A percentile compares a stretch with the other conserved stretches of the same genome.
These are phyloP conservation scores for Brevipalpus yothersi DNA, from an alignment of 1,140 invertebrate species.

Conservation along the genomic window DNA sequence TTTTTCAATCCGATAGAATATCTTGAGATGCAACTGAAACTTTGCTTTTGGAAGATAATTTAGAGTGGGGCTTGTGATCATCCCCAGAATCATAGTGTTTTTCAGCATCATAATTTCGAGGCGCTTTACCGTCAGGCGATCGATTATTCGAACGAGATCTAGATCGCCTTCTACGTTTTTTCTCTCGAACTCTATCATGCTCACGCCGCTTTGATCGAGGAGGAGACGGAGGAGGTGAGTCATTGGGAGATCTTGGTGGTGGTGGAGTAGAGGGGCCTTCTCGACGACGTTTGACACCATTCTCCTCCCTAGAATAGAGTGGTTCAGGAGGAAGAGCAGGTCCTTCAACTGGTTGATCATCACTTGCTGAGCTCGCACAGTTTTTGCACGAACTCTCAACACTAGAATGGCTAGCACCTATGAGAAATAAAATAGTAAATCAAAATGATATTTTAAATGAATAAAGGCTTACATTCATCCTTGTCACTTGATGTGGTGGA, in stretches of 20 bases:
- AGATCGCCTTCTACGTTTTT: neutral
- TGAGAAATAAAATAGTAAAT: neutral
- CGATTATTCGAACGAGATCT: neutral
- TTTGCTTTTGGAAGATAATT: too few relatives aligned
- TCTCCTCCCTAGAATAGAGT: neutral
- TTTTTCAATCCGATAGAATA: too few relatives aligned
- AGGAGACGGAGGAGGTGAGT: neutral
- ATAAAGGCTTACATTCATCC: neutral
- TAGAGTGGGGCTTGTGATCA: neutral
- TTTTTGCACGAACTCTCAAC: neutral
- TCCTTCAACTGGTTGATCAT: neutral
- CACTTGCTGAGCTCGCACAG: neutral
- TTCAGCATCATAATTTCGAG: neutral
- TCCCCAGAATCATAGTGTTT: neutral
- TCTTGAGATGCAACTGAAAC: too few relatives aligned
- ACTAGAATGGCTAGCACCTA: neutral
- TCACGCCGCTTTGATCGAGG: neutral
- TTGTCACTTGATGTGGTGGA: neutral
- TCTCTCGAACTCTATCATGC: neutral
- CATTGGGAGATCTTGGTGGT: neutral
- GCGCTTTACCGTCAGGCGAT: neutral
- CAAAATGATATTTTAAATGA: neutral
- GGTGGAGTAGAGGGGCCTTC: neutral
- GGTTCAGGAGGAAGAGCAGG: conserved; percentile 1
- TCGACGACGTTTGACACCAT: neutral